A percentile compares a stretch with the other conserved stretches of the same genome.
Conservation (phyloP, 1,140 invertebrate species). For the Pararge aegeria region DNA sequence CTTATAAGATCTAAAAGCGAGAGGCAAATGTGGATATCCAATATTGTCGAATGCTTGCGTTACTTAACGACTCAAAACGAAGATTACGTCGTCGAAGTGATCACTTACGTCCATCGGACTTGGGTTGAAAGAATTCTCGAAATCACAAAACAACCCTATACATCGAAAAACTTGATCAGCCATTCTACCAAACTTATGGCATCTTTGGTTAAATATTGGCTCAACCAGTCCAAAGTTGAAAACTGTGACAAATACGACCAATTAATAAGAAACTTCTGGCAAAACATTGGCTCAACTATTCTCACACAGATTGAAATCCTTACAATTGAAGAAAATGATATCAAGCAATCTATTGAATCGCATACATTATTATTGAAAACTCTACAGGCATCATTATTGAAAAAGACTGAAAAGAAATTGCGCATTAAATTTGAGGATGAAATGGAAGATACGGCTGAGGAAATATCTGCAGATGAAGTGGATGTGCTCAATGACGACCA, state of each 20-base stretch:
- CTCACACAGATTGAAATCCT: slow-evolving; percentile 40
- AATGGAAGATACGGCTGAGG: background rate
- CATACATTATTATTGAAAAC: slow-evolving; percentile 46
- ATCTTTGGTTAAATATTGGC: slow-evolving; percentile 47
- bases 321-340: slow-evolving; percentile 22
- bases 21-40: slow-evolving; percentile 49
- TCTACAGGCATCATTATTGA: slow-evolving; percentile 36
- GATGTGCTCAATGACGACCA: background rate
- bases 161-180: slow-evolving; percentile 34
- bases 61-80: slow-evolving; percentile 39
- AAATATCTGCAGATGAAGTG: background rate
- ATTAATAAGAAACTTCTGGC: slow-evolving; percentile 54
- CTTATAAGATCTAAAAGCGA: slow-evolving; percentile 53
- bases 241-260: slow-evolving; percentile 47
- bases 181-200: slow-evolving; percentile 44
- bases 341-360: slow-evolving; percentile 30
- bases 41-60: slow-evolving; percentile 46
- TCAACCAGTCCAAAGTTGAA: slow-evolving; percentile 36
- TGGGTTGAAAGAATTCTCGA: slow-evolving; percentile 41
- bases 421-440: slow-evolving; percentile 46
- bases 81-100: slow-evolving; percentile 36
- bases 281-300: slow-evolving; percentile 46
- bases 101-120: slow-evolving; percentile 40
- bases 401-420: slow-evolving; percentile 34
- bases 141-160: slow-evolving; percentile 15